Conservation (phyloP, 2,113 vertebrate genomes). For the Crotalus horridus region DNA sequence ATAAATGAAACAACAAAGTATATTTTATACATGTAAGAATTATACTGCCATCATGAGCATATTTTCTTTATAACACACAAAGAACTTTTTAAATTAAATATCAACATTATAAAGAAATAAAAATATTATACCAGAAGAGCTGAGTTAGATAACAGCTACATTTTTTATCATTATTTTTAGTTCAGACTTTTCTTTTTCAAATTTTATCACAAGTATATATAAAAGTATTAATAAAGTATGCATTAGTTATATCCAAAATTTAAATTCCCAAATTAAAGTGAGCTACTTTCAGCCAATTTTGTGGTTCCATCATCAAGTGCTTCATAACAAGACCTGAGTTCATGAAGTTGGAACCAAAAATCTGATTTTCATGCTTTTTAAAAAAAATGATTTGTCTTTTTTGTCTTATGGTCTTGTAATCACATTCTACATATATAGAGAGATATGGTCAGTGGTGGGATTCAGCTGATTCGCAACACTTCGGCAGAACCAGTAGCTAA, state of each 20-base stretch:
- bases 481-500: no score
- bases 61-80: constrained; percentile 73
- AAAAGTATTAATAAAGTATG: not conserved
- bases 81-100: constrained; percentile 41
- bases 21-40: constrained; percentile 65
- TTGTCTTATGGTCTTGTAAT: no score
- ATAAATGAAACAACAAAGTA: constrained; percentile 45
- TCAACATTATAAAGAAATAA: constrained; percentile 17
- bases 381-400: not conserved
- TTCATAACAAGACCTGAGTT: no score
- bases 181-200: constrained; percentile 7
- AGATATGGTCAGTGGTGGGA: no score
- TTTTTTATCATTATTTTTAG: constrained; percentile 1
- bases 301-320: no score
- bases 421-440: no score
- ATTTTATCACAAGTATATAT: not conserved
- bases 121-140: not conserved
- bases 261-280: no score
- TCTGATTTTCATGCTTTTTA: not conserved
- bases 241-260: not conserved
- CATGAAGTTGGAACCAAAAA: no score
- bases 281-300: no score
- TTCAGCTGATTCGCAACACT: no score
- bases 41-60: constrained; percentile 81
- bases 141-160: constrained; percentile 34